Base-by-base conservation (phyloP, 2,797 vertebrate genomes). In the Poeciliopsis paucimaculata region DNA sequence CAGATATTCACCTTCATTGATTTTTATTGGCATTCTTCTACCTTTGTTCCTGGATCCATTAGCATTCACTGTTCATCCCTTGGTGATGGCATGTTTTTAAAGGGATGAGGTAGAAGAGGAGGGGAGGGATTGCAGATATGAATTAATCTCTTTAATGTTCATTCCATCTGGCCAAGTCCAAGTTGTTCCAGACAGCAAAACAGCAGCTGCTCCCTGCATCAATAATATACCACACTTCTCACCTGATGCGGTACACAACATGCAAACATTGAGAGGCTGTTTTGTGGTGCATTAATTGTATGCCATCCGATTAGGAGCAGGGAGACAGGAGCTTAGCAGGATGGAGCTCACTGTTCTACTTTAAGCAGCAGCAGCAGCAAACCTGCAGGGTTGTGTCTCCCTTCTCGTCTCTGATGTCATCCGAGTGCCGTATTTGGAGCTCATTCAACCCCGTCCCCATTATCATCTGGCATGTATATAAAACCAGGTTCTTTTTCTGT, bases 111-210 rank as follows among this genome's bases (percentile, higher is more conserved):
- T 77, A 68, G 68, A 76, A 79, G 77, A 5, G 0, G 79, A 88
- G 90, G 81, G 82, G 83, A 82, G 86, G 31, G 79, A 87, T 90
- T 84, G 83, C 77, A 85, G 75, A 87, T 87, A 93, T 92, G 88
- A 92, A 92, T 93, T 91, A 93, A 95, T 94, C 92, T 90, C 91
- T 94, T 91, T 93, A 86, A 91, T 91, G 91, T 90, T 80, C 66
- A 31, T 49, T 87, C 91, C 92, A 93, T 94, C 92, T 93, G 93
- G 87, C 82, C 77, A 43, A 78, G 26, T 49, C 74, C 5, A 71
- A 84, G 77, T 55, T 64, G 66, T 84, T 78, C 79, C 88, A 83
- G 76, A 79, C 74, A 64, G 75, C 9, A 23, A n/a, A 62, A 74
- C 76, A 73, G 77, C 77, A 73, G 79, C 41, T 55, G 9, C 66